Base-by-base conservation (phyloP, 2,113 vertebrate species). In the Gymnorhina tibicen region DNA sequence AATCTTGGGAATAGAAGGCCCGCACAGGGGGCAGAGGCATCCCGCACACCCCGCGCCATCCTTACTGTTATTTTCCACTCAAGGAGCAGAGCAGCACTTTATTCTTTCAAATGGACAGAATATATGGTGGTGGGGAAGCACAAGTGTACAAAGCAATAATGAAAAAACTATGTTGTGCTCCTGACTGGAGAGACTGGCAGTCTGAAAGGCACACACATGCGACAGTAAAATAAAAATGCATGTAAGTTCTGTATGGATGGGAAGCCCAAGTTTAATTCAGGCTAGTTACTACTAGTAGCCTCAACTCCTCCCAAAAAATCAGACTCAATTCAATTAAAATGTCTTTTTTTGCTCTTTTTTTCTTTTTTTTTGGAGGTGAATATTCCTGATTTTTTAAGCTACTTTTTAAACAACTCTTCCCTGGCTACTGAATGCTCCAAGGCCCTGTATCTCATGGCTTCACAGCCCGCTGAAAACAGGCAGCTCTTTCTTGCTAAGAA, bases 11-110 rank as follows among this genome's bases (percentile, higher is more conserved):
- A 84, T 4, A 84, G 75, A 67, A 77, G 60, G 55, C 44, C 11
- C 3, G 0, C 4, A 1, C 0, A 0, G 47, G 56, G 55, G 35
- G 72, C 49, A 77, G 56, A 85, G 10, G 39, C 58, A 75, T 93
- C 74, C 77, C 1, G 3, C 62, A n/a, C 16, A 13, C 9, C 66
- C 37, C 0, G 0, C 7, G 0, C 41, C 50, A 47, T 50, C 80
- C 92, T 90, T n/a, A n/a, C 44, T 46, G 67, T 83, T 88, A 93
- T 89, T 64, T 89, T 56, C 39, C 80, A 63, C 88, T 89, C 85
- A 60, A 56, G 92, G 49, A 92, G 32, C 33, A 1, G 67, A 95
- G 60, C 11, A 7, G 58, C 5, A 9, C 72, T 95, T 95, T 78
- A 78, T 22, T 85, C 49, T 68, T 91, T 58, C 56, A 67, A 78